A percentile compares a stretch with the other conserved stretches of the same genome.
These are phyloP conservation scores for Leuciscus idus DNA, from an alignment of 2,113 vertebrate species.

Conservation along the genomic window DNA sequence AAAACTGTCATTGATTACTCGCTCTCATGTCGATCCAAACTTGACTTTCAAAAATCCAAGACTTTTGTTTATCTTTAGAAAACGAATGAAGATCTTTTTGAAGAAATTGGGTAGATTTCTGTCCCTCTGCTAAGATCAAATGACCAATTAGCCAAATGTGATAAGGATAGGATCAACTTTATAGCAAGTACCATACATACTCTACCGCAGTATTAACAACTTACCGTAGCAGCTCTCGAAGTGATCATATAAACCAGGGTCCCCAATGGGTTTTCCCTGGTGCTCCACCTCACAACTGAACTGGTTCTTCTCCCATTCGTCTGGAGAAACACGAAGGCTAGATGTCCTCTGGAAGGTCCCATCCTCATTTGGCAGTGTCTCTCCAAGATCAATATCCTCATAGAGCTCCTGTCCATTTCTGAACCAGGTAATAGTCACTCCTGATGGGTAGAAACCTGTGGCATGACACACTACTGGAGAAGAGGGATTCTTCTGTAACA, in stretches of 20 bases:
- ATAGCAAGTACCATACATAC: too few relatives aligned
- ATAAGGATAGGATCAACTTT: too few relatives aligned
- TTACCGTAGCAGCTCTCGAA: neutral
- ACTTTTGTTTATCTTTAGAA: too few relatives aligned
- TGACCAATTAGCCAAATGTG: too few relatives aligned
- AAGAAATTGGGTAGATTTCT: too few relatives aligned
- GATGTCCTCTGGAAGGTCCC: neutral
- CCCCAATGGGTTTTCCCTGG: too few relatives aligned
- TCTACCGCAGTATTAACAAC: neutral
- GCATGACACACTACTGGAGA: neutral
- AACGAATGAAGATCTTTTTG: too few relatives aligned
- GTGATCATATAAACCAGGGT: too few relatives aligned
- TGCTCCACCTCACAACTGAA: neutral
- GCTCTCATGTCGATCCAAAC: too few relatives aligned
- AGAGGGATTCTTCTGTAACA: neutral
- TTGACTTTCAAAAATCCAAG: too few relatives aligned
- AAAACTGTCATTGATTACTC: too few relatives aligned
- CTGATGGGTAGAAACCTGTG: neutral
- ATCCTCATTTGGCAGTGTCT: neutral
- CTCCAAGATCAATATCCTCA: neutral
- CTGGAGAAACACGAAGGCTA: fast-evolving
- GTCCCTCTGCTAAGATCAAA: too few relatives aligned
- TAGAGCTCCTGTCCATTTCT: fast-evolving
- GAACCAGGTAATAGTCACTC: neutral
- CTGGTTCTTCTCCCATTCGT: neutral